A percentile compares a stretch with the other conserved stretches of the same genome.
phyloP scores from a whole-genome alignment of 2,113 vertebrate species.

The Cisticola juncidis region DNA sequence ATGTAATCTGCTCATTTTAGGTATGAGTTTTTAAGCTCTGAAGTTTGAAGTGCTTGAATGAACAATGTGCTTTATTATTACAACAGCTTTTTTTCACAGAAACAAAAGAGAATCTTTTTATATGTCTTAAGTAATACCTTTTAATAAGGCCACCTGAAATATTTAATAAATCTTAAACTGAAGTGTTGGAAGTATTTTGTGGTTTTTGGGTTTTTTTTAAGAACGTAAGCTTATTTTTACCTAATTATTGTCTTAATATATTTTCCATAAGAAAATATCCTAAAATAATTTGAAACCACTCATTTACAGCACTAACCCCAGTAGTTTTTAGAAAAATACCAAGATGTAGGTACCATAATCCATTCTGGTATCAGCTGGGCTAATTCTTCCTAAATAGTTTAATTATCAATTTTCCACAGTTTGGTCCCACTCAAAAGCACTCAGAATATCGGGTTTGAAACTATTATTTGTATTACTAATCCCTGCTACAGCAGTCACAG shows the following conservation, averaged over 20 bases:
- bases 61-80: neutral
- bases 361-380: neutral
- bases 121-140: neutral
- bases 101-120: neutral
- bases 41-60: neutral
- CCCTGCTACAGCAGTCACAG: neutral
- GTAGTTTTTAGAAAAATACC: neutral
- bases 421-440: neutral
- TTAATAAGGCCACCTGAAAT: neutral
- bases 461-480: neutral
- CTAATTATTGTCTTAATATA: neutral
- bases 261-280: neutral
- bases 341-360: neutral
- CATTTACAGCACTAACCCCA: neutral
- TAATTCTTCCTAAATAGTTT: neutral
- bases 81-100: neutral
- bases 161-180: neutral
- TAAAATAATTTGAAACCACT: neutral
- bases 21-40: neutral
- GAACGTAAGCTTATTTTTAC: neutral
- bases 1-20: neutral
- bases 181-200: too few relatives aligned
- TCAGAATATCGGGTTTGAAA: neutral
- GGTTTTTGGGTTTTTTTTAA: rapidly evolving
- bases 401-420: neutral